Base-by-base conservation (phyloP, 1,140 invertebrate species). In the Zophobas morio region DNA sequence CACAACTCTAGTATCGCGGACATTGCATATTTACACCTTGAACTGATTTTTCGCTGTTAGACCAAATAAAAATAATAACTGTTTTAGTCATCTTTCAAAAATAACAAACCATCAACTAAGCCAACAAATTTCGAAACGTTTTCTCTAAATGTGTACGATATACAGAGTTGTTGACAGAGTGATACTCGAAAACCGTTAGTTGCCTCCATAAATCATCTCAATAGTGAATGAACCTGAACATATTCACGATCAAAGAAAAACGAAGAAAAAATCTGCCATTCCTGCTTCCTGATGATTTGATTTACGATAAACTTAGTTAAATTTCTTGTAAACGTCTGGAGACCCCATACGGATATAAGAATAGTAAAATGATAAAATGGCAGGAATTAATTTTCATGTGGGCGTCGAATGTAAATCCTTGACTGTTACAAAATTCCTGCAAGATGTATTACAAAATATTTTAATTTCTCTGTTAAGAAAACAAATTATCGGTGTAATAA, bases 81-180 rank as follows among this genome's bases (percentile, higher is more conserved):
- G 37, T 51, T 51, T 51, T 66, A 66, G 60, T 66, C 60, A 66
- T 66, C 60, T 66, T 46, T 66, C 60, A 66, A 42, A 66, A 66
- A 66, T 66, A 66, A 60, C 56, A 39, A 66, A 66, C n/a, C 60
- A n/a, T 66, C 36, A 66, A 66, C 60, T 66, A 66, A 66, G 60
- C 60, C 60, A 66, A 66, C 60, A 66, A 60, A 42, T 66, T 66
- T 66, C 60, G 60, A 66, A 66, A 66, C 39, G 42, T 66, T 66
- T 66, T 66, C 60, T 66, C 42, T 66, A 66, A 66, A 66, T 66
- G 60, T 66, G 60, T 66, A 20, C 20, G 20, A 20, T 20, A 42
- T 66, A 66, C 39, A 66, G 6, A 66, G 60, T 4, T 66, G 60
- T 66, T 66, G 60, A 66, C 60, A 66, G 60, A 66, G 39, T 66